Evolutionary conservation across 2,113 vertebrate species (phyloP), one percentile per base, ranked within the genome.

Genomic region (Turdus rufiventris): DNA sequence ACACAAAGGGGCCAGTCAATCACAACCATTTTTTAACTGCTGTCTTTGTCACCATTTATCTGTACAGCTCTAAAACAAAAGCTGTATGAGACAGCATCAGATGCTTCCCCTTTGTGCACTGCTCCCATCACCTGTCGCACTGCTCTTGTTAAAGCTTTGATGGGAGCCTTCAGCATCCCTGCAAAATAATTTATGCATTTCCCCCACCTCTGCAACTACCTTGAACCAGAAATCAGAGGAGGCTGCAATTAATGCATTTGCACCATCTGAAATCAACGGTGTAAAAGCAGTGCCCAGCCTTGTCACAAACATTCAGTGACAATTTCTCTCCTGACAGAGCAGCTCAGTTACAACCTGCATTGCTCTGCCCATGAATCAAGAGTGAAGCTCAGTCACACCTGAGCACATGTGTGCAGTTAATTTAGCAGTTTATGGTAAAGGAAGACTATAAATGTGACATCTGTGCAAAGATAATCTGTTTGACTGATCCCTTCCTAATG

Each of bases 1-100:
- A 92, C 48, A 95, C 79, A 95, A 97, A 95, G n/a, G 50, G 76
- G 40, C 51, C 51, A 96, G 86, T 97, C 95, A 95, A 96, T 96
- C 94, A 96, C 83, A 92, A 57, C 50, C 68, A 86, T 65, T 96
- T 95, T 51, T 78, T 74, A 94, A 65, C 76, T 67, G 60, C 88
- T 93, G 43, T 51, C 61, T 67, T 66, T 96, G 72, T 91, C 88
- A 93, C 34, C 88, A 38, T 89, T 71, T 89, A 89, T 86, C 83
- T 78, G 68, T 68, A 78, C 18, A 42, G 63, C 73, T 86, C 62
- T 72, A 91, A 96, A 95, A 80, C 88, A 93, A 94, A 92, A 96
- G 92, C 88, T 89, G 91, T 68, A 42, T 1, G 0, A 89, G 88
- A 81, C 91, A 95, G 83, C 3, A 0, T 89, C 85, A 93, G 94